Evolutionary conservation across 1,140 invertebrate genomes (phyloP).

Genomic region (Drosophila funebris): DNA sequence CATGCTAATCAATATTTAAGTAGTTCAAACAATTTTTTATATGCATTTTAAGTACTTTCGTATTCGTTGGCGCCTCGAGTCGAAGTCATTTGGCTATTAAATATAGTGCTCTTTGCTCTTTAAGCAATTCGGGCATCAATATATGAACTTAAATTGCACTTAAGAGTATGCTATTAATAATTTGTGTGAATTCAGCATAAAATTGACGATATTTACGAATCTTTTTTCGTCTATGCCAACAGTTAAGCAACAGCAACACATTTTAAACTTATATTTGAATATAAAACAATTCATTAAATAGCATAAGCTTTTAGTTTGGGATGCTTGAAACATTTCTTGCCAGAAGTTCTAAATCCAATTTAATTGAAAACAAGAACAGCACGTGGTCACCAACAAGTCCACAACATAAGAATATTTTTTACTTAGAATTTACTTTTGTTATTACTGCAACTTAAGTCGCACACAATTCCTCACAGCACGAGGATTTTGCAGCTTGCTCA

Average conservation of each 20-base stretch:
- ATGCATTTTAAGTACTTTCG: constrained; percentile 9
- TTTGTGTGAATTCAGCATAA: not conserved
- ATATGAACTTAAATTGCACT: not conserved
- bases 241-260: not conserved
- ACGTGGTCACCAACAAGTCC: constrained; percentile 35
- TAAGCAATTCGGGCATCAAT: not conserved
- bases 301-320: constrained; percentile 7
- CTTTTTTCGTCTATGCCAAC: not conserved
- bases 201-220: too few species aligned
- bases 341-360: constrained; percentile 46
- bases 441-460: constrained; percentile 47
- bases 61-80: not conserved
- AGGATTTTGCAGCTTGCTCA: constrained; percentile 23
- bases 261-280: not conserved
- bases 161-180: not conserved
- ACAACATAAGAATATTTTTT: constrained; percentile 27
- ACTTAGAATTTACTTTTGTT: constrained; percentile 43
- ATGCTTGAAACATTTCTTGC: not conserved
- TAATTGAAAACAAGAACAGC: constrained; percentile 55
- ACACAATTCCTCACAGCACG: constrained; percentile 11
- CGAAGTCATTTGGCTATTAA: not conserved
- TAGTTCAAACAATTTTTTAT: constrained; percentile 18
- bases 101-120: not conserved
- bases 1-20: constrained; percentile 38
- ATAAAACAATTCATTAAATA: constrained; percentile 1